These are phyloP conservation scores for Brenthis ino DNA, from an alignment of 2,888 invertebrate species.

Conservation along the genomic window DNA sequence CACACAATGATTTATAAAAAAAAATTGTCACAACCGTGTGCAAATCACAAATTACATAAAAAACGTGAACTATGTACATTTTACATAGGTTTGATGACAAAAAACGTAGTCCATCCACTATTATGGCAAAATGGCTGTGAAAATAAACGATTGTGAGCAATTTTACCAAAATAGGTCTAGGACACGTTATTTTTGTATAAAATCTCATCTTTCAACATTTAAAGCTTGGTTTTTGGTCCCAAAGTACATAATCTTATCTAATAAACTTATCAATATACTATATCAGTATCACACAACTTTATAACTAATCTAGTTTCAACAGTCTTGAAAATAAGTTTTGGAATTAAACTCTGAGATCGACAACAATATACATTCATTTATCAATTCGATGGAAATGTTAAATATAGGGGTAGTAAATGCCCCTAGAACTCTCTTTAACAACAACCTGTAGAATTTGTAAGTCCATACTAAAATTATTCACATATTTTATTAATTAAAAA, in stretches of 20 bases:
- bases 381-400: conserved; percentile 18
- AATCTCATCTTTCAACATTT: conserved; percentile 1
- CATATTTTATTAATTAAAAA: too few species aligned
- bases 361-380: conserved; percentile 50
- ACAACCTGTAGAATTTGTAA: too few species aligned
- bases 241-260: conserved; percentile 46
- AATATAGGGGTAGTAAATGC: background rate
- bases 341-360: conserved; percentile 71
- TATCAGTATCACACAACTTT: conserved; percentile 72
- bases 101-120: too few species aligned
- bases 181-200: background rate
- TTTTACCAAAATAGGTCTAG: too few species aligned
- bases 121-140: too few species aligned
- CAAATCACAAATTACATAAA: conserved; percentile 31
- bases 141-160: too few species aligned
- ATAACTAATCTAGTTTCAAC: conserved; percentile 51
- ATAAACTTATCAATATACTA: conserved; percentile 64
- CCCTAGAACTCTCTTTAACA: too few species aligned
- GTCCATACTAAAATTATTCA: too few species aligned
- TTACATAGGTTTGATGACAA: background rate
- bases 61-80: background rate
- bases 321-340: conserved; percentile 50
- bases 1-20: conserved; percentile 18
- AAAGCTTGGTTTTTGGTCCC: conserved; percentile 74
- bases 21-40: conserved; percentile 38